phyloP scores from a whole-genome alignment of 2,113 vertebrate genomes.

The Misgurnus mizolepis region DNA sequence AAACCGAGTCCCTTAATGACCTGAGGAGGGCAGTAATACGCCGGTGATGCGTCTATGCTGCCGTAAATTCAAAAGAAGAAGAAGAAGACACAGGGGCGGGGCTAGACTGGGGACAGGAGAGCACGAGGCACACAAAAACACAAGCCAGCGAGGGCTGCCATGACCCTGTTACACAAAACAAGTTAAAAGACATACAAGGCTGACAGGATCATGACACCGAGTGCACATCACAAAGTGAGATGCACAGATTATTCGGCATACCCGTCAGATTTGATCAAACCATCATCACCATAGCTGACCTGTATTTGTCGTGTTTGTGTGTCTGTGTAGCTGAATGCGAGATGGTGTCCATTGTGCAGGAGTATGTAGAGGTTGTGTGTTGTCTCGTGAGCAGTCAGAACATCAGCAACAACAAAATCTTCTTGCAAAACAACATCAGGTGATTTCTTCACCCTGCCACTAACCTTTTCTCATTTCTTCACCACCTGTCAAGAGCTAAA shows the following conservation, averaged over 20 bases:
- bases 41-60: no score
- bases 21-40: no score
- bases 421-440: conserved; percentile 48
- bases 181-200: no score
- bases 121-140: no score
- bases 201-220: conserved; percentile 20
- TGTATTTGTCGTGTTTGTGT: neutral
- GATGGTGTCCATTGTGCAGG: conserved; percentile 42
- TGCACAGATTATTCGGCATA: neutral
- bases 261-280: conserved; percentile 28
- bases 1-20: no score
- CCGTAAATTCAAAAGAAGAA: no score
- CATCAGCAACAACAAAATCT: conserved; percentile 43
- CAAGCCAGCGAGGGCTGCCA: no score
- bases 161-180: no score
- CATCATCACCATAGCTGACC: neutral
- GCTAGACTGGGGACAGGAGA: no score
- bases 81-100: no score
- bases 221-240: conserved; percentile 52
- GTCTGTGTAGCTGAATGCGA: conserved; percentile 33
- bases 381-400: conserved; percentile 52
- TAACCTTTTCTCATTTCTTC: neutral
- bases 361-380: conserved; percentile 52
- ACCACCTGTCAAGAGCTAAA: no score
- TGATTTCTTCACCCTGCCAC: neutral